phyloP scores from a whole-genome alignment of 2,797 vertebrate species.

The Myiotriccus ornatus region DNA sequence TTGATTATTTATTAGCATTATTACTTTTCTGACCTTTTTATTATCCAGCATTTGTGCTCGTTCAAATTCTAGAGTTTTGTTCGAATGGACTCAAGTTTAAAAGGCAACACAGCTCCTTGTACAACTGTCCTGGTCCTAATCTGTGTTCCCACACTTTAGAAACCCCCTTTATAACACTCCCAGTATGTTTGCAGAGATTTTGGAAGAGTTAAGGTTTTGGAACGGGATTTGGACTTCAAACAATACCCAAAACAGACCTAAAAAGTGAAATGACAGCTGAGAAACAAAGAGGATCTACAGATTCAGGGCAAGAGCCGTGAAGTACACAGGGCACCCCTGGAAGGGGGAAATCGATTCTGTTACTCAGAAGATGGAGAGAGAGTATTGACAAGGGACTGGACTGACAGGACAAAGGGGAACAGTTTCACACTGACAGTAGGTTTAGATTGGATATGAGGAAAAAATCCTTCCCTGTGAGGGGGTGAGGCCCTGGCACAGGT shows the following conservation, averaged over 20 bases:
- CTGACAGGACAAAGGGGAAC: neutral
- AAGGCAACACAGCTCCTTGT: neutral
- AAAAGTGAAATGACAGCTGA: fast-evolving
- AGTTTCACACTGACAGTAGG: neutral
- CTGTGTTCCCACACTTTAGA: neutral
- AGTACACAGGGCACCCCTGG: too few relatives aligned
- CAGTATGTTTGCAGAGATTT: fast-evolving
- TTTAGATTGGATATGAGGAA: neutral
- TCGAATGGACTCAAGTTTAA: neutral
- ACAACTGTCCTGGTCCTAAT: neutral
- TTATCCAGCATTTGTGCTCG: conserved; percentile 90
- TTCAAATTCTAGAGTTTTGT: conserved; percentile 90
- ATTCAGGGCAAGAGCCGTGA: neutral
- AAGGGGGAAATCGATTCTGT: neutral
- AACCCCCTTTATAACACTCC: fast-evolving
- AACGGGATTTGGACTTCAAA: neutral
- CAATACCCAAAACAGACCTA: neutral
- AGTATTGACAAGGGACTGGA: neutral
- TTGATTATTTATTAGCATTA: neutral
- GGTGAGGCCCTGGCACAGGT: neutral
- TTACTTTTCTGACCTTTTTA: conserved; percentile 68
- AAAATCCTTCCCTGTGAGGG: too few relatives aligned
- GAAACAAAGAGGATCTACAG: neutral
- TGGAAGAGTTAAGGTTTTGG: neutral
- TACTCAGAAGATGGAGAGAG: neutral